Base-by-base conservation (phyloP, 2,888 invertebrate genomes). In the Palloptera scutellata region DNA sequence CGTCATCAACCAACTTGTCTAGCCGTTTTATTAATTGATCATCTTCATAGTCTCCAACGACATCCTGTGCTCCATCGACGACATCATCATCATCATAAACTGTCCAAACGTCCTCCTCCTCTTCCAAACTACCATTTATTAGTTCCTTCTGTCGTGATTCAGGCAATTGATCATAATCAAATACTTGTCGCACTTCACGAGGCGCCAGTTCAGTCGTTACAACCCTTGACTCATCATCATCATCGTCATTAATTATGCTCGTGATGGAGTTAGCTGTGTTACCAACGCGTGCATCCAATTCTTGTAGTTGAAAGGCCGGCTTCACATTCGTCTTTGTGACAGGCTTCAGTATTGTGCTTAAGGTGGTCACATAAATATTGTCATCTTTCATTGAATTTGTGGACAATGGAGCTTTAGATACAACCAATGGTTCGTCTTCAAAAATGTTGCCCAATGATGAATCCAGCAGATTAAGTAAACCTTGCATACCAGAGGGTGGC, bases 131-230 rank as follows among this genome's bases (percentile, higher is more conserved):
- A 63, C 65, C 41, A 60, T 72, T 61, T 70, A 58, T 61, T 52
- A 73, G 60, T 45, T 64, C 61, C 43, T 62, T 72, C 62, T 75
- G 70, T 42, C 81, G 76, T 43, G 82, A 77, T 69, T 84, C 84
- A 17, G 84, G 84, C 67, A 83, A 75, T 74, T 84, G 81, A 74
- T 84, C 84, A 74, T 84, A 84, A 76, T 84, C 84, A 70, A 81
- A 84, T 61, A 84, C 76, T 69, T 84, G 84, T 51, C 84, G 77
- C 17, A 80, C 79, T 69, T 79, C 80, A 43, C 79, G 81, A 17
- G 78, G 79, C 53, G 80, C 75, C 53, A 74, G 73, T 61, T 79
- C 80, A 20, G 80, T 78, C 65, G 73, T 76, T 12, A 65, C 72
- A 57, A 69, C 66, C 17, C 66, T 51, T 61, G 75, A 72, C 62